Evolutionary conservation across 2,113 vertebrate genomes (phyloP).

Genomic region (Dendrocopos noguchii): DNA sequence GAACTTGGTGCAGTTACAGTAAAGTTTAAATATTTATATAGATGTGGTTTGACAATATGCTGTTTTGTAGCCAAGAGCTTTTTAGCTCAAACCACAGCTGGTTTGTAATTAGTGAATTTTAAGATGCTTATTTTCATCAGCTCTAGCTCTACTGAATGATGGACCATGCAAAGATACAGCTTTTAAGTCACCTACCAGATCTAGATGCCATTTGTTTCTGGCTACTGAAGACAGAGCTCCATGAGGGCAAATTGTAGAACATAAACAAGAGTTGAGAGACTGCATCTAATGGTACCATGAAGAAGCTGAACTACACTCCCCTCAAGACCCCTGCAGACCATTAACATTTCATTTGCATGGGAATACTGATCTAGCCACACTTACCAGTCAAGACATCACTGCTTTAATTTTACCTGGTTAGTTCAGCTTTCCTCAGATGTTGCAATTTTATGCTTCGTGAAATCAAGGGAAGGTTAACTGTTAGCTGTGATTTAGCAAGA

Average conservation of each 20-base stretch:
- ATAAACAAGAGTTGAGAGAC: neutral
- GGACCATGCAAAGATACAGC: slow-evolving; percentile 48
- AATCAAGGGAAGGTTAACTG: neutral
- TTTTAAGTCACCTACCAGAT: neutral
- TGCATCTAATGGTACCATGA: neutral
- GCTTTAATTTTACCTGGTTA: neutral
- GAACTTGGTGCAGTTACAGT: slow-evolving; percentile 64
- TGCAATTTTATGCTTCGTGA: neutral
- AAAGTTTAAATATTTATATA: slow-evolving; percentile 19
- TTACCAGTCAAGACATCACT: neutral
- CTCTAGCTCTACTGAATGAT: slow-evolving; percentile 38
- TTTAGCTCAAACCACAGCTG: neutral
- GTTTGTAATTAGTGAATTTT: neutral
- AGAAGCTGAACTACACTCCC: neutral
- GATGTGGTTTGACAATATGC: neutral
- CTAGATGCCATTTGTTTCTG: neutral
- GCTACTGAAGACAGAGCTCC: neutral
- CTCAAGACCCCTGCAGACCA: neutral
- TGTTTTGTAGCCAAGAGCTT: neutral
- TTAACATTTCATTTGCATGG: neutral
- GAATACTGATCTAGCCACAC: neutral
- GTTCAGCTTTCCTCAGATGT: neutral
- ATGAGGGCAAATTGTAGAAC: neutral
- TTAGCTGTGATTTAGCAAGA: slow-evolving; percentile 29
- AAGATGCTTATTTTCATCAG: neutral